These are phyloP conservation scores for Stenchaetothrips biformis DNA, from an alignment of 2,888 invertebrate species.

Conservation along the genomic window DNA sequence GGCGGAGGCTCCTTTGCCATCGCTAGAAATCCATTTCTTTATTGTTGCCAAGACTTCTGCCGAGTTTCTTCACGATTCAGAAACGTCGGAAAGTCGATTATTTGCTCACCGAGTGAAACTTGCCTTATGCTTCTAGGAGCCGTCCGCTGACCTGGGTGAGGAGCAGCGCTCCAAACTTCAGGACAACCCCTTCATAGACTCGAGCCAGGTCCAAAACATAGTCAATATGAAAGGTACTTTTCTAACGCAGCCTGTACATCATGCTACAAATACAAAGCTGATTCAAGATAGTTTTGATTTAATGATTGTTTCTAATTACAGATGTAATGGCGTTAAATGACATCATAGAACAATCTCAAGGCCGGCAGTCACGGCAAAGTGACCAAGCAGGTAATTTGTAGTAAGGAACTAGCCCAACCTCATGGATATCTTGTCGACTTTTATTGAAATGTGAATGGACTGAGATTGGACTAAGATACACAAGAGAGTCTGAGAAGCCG, in stretches of 20 bases:
- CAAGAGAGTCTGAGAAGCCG: no score
- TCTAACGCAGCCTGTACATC: slow-evolving; percentile 29
- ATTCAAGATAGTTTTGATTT: slow-evolving; percentile 18
- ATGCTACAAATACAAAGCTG: slow-evolving; percentile 24
- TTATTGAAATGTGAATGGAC: no score
- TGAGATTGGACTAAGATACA: no score
- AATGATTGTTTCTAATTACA: slow-evolving; percentile 47
- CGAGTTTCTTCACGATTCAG: not conserved
- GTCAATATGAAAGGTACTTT: slow-evolving; percentile 87
- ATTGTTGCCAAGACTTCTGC: no score
- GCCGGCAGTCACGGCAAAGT: slow-evolving; percentile 77
- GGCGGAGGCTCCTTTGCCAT: slow-evolving; percentile 24
- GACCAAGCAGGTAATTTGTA: slow-evolving; percentile 3
- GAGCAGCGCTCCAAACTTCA: slow-evolving; percentile 69
- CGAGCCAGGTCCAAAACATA: slow-evolving; percentile 77
- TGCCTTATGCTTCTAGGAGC: not conserved
- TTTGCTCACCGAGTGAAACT: no score
- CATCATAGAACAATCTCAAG: slow-evolving; percentile 92
- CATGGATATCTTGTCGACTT: no score
- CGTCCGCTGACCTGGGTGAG: slow-evolving; percentile 56
- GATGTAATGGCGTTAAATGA: slow-evolving; percentile 97
- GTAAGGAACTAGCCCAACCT: not conserved
- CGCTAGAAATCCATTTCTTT: no score
- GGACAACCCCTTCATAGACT: slow-evolving; percentile 91
- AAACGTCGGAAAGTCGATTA: not conserved